Conservation (phyloP, 1,140 invertebrate genomes). For the Anagrus nilaparvatae region DNA sequence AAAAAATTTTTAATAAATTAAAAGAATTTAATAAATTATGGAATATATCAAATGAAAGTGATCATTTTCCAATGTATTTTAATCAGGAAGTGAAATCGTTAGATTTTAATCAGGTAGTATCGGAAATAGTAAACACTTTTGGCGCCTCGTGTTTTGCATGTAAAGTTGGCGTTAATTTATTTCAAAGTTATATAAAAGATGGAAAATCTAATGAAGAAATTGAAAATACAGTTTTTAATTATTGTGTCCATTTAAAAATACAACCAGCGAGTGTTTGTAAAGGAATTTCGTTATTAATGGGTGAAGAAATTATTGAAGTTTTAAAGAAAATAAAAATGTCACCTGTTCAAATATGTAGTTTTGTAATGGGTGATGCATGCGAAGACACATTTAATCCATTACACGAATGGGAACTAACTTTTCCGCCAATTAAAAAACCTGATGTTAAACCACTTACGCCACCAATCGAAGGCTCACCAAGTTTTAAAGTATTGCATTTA, state of each 20-base stretch:
- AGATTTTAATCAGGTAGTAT: too few species aligned
- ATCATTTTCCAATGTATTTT: too few species aligned
- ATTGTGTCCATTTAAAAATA: conserved; percentile 74
- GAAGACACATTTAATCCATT: conserved; percentile 75
- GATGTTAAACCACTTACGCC: conserved; percentile 47
- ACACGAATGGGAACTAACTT: conserved; percentile 80
- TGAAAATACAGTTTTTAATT: conserved; percentile 69
- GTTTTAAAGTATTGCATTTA: conserved; percentile 85
- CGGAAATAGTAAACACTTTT: too few species aligned
- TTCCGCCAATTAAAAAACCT: conserved; percentile 77
- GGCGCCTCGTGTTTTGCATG: conserved; percentile 84
- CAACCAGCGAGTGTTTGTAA: conserved; percentile 75
- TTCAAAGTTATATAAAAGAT: conserved; percentile 72
- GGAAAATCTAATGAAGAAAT: conserved; percentile 78
- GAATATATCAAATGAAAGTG: too few species aligned
- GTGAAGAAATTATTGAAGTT: conserved; percentile 74
- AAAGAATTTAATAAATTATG: too few species aligned
- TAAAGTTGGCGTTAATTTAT: conserved; percentile 69
- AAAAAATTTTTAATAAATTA: too few species aligned
- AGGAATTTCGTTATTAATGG: conserved; percentile 74
- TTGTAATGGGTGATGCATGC: conserved; percentile 81
- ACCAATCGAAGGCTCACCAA: conserved; percentile 60
- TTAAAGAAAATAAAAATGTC: conserved; percentile 63
- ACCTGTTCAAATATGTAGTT: conserved; percentile 81
- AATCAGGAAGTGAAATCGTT: too few species aligned